Conservation (phyloP, 2,797 vertebrate species). For the Vipera latastei region DNA sequence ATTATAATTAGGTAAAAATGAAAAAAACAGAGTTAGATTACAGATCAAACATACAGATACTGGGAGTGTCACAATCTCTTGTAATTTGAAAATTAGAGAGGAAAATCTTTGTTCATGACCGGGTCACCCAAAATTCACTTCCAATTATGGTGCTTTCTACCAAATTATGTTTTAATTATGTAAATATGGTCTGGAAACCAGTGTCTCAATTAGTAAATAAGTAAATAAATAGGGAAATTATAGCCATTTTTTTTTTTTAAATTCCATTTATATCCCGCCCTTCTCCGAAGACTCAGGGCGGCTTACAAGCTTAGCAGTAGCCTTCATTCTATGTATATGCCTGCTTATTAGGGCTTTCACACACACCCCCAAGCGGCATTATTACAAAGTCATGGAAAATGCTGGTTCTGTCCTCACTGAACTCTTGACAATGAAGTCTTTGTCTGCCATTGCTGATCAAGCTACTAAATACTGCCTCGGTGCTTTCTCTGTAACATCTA, state of each 20-base stretch:
- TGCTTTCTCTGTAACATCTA: constrained; percentile 2
- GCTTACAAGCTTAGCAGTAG: too few relatives aligned
- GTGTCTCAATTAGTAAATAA: neutral
- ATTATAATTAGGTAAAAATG: neutral
- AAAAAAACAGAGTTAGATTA: neutral
- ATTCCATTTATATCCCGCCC: too few relatives aligned
- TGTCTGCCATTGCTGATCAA: constrained; percentile 21
- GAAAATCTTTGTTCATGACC: neutral
- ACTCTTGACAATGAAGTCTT: constrained; percentile 24
- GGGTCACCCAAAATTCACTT: neutral
- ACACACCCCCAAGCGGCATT: too few relatives aligned
- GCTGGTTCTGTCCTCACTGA: constrained; percentile 5
- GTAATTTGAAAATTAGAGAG: neutral
- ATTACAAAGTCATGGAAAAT: constrained; percentile 1
- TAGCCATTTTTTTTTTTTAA: too few relatives aligned
- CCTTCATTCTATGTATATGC: too few relatives aligned
- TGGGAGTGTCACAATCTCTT: neutral
- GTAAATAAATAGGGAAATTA: neutral
- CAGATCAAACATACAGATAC: neutral
- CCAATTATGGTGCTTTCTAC: neutral
- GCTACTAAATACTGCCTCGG: constrained; percentile 23
- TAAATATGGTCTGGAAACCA: neutral
- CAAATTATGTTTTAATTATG: neutral
- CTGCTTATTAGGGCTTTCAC: too few relatives aligned
- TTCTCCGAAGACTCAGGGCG: too few relatives aligned